Base-by-base conservation (phyloP, 2,113 vertebrate genomes). In the Hemiprocne comata region DNA sequence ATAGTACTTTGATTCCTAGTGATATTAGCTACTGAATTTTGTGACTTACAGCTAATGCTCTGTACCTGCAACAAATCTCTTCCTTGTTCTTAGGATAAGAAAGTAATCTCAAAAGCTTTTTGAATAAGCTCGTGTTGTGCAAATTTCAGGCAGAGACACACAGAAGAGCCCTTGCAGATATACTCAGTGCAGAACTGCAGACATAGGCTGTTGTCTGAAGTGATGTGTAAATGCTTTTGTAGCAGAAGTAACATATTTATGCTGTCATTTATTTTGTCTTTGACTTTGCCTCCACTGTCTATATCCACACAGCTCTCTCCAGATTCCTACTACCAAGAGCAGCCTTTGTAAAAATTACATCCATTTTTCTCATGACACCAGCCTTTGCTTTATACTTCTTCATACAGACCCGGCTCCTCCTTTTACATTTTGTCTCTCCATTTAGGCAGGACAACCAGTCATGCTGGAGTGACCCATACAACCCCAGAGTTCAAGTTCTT, bases 21-120 rank as follows among this genome's bases (percentile, higher is more conserved):
- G 69, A 85, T 50, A 36, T n/a, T 54, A 90, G 33, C 85, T 48
- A 28, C 75, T 77, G 79, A 25, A 31, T 88, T 90, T 64, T 71
- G 78, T 76, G 90, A 57, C 48, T 84, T 83, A 29, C 78, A 74
- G 85, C 60, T 90, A 60, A 90, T 83, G 61, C 79, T 64, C 53
- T 15, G 23, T 78, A 67, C 90, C 85, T 77, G 60, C 50, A 71
- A 88, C 3, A 5, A 90, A 85, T 88, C 64, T 46, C 4, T 64
- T 77, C 62, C 78, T 74, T 90, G 55, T 61, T 88, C 75, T 44
- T 90, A 64, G 75, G 90, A 91, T 80, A 70, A 86, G 34, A 60
- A 85, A 86, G 17, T 18, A 81, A 89, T 86, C 83, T 77, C 89
- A 31, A 89, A 76, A 93, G 75, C 65, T 77, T 67, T 73, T 23